Conservation (phyloP, 2,888 invertebrate species). For the Ryuthela nishihirai region DNA sequence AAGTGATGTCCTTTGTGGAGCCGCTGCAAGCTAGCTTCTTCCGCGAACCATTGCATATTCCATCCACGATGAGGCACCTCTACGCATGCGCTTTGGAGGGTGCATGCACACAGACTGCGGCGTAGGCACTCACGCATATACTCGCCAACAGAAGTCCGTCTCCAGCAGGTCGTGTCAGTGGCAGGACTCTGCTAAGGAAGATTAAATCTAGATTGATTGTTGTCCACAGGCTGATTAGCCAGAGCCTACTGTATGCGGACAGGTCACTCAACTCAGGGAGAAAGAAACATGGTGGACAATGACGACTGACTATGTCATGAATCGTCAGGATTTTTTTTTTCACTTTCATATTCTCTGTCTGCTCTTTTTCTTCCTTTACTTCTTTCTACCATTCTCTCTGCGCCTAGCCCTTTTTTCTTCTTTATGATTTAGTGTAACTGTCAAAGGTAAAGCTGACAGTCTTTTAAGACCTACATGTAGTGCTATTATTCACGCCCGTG, state of each 20-base stretch:
- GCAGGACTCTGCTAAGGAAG: slow-evolving; percentile 27
- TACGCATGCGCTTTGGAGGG: background rate
- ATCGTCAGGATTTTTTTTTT: too few species aligned
- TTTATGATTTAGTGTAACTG: slow-evolving; percentile 21
- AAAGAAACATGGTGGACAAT: too few species aligned
- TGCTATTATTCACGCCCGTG: slow-evolving; percentile 29
- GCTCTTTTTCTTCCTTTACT: too few species aligned
- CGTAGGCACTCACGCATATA: too few species aligned
- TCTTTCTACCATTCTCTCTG: background rate
- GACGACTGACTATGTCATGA: too few species aligned
- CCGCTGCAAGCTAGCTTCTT: too few species aligned
- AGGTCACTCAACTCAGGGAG: too few species aligned
- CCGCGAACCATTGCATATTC: slow-evolving; percentile 30
- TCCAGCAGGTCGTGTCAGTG: slow-evolving; percentile 36
- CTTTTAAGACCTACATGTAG: slow-evolving; percentile 14
- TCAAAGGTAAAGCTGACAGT: slow-evolving; percentile 24
- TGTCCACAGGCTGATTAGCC: slow-evolving; percentile 32
- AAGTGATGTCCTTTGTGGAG: slow-evolving; percentile 29
- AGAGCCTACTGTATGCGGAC: background rate
- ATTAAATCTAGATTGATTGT: slow-evolving; percentile 38
- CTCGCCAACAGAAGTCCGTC: too few species aligned
- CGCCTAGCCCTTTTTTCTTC: slow-evolving; percentile 4
- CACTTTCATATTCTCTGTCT: too few species aligned
- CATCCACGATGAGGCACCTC: background rate
- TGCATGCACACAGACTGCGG: too few species aligned